Conservation (phyloP, 2,888 invertebrate genomes). For the Lasioglossum oenotherae region DNA sequence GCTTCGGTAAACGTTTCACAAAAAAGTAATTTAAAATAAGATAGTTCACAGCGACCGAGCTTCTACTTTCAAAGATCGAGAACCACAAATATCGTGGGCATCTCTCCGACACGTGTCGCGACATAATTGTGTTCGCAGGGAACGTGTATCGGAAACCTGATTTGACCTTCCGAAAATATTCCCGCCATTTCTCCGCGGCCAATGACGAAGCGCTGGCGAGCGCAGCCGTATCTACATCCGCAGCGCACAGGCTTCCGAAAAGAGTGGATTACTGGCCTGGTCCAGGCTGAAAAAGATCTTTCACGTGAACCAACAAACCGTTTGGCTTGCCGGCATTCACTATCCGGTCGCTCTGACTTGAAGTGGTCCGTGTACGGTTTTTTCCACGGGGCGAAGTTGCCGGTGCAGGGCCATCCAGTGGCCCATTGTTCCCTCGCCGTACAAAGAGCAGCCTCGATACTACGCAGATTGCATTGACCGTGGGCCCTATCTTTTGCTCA, state of each 20-base stretch:
- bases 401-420: conserved; percentile 69
- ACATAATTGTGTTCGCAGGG: too few species aligned
- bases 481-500: conserved; percentile 52
- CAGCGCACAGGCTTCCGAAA: background rate
- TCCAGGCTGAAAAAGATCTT: conserved; percentile 77
- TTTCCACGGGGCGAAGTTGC: conserved; percentile 69
- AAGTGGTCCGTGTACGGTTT: conserved; percentile 78
- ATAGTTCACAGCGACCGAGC: too few species aligned
- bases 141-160: background rate
- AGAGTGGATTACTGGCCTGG: conserved; percentile 43
- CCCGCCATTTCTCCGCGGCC: background rate
- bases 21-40: background rate
- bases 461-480: conserved; percentile 77
- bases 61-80: too few species aligned
- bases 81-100: too few species aligned
- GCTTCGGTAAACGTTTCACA: background rate
- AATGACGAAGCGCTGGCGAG: background rate
- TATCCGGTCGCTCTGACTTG: conserved; percentile 68
- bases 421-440: conserved; percentile 71
- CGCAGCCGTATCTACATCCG: conserved; percentile 4
- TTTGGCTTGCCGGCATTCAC: conserved; percentile 71
- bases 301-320: conserved; percentile 70
- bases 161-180: background rate
- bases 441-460: conserved; percentile 76
- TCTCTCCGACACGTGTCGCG: too few species aligned